Evolutionary conservation across 2,113 vertebrate species (phyloP), one percentile per base, ranked within the genome.

Genomic region (Brachyhypopomus gauderio): DNA sequence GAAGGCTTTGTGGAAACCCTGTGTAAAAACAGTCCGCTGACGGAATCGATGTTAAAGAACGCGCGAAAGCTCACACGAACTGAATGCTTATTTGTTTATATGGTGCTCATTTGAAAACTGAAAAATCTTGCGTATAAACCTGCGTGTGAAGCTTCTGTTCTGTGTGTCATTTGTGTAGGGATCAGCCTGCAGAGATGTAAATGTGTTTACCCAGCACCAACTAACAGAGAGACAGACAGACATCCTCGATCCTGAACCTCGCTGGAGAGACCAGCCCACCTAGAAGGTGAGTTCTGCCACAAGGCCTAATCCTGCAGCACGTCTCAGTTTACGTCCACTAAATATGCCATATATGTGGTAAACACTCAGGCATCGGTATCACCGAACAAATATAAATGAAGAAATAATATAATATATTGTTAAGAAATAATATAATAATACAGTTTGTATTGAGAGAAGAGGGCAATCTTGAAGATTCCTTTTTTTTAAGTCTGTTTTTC

Each of bases 81-180:
- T 27, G 77, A 83, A 83, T 77, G 80, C 63, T 80, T 73, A 85
- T 85, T 76, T 69, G 73, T 83, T 36, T 74, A 22, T 20, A 62
- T 11, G 36, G 84, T 75, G 22, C 66, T 72, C 6, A 27, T n/a
- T 30, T 27, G 2, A 14, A 16, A 23, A 58, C 66, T 74, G 72
- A 34, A 63, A 30, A 66, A 58, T 66, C 34, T 84, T 69, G 25
- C 36, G 23, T 58, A 63, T 77, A 67, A 59, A 20, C 64, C 64
- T n/a, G 66, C 7, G 4, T 77, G 38, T 77, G 59, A 75, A 59
- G 59, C 27, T 38, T 82, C 59, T 82, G 72, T 62, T 25, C 64
- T 66, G 75, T 77, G 56, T 70, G 66, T 80, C 80, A 88, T 89
- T 85, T 88, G 83, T 87, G 55, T 87, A 92, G 92, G 84, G 79